Conservation (phyloP, 2,797 vertebrate species). For the Pangasius macronema region DNA sequence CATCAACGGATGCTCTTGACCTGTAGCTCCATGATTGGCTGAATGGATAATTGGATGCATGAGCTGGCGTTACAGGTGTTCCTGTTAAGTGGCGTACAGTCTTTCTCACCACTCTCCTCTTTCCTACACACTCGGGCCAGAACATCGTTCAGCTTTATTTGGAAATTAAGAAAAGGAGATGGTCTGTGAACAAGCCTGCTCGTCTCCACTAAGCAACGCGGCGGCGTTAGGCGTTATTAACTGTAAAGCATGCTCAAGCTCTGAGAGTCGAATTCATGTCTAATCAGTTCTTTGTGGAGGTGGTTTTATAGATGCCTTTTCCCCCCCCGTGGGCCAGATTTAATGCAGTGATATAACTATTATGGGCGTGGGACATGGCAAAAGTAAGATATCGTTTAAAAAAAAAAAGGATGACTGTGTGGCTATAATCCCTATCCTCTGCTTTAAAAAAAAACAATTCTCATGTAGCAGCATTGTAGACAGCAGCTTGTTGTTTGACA, state of each 20-base stretch:
- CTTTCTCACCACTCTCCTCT: background rate
- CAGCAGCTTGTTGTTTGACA: background rate
- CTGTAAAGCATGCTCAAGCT: background rate
- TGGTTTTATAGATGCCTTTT: background rate
- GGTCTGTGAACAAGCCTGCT: background rate
- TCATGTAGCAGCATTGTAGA: background rate
- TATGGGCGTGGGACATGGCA: background rate
- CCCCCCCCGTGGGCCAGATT: background rate
- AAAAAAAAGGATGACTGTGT: background rate
- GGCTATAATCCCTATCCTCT: background rate
- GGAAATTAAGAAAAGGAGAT: background rate
- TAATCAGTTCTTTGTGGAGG: conserved; percentile 3
- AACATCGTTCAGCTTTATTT: background rate
- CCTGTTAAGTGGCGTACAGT: background rate
- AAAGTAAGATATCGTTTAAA: background rate
- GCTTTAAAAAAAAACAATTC: background rate
- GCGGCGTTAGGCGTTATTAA: background rate
- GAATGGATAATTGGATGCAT: background rate
- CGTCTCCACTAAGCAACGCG: background rate
- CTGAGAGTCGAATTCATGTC: background rate
- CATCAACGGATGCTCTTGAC: background rate
- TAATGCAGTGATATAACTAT: background rate
- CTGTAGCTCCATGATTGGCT: background rate
- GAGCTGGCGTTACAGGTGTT: background rate
- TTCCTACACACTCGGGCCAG: background rate